A percentile compares a stretch with the other conserved stretches of the same genome.
phyloP scores from a whole-genome alignment of 2,797 vertebrate species.

The Neosalanx taihuensis region DNA sequence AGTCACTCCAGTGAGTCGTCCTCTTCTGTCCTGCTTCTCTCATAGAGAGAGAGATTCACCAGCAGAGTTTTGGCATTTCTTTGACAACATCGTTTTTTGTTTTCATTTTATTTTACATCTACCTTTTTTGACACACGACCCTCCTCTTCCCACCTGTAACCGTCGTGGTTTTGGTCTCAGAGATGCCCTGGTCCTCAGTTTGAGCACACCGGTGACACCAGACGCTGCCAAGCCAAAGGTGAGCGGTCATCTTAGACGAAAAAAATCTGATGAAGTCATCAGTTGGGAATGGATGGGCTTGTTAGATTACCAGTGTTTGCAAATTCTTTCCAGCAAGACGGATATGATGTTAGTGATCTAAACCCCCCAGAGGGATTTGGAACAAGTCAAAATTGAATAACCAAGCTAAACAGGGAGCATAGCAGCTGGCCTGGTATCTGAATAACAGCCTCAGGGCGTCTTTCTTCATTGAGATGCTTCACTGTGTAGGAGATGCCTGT shows the following conservation, averaged over 20 bases:
- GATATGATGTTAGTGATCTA: neutral
- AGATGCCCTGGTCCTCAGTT: neutral
- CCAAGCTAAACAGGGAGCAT: neutral
- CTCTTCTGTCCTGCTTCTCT: neutral
- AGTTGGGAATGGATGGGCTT: neutral
- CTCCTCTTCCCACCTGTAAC: too few species aligned
- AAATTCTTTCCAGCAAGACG: neutral
- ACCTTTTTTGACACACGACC: too few species aligned
- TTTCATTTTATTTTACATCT: too few species aligned
- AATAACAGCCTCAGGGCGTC: neutral
- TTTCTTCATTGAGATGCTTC: neutral
- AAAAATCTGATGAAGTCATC: neutral
- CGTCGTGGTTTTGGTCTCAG: neutral
- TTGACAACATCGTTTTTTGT: too few species aligned
- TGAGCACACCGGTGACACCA: neutral
- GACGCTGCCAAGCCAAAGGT: neutral
- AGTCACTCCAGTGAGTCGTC: neutral
- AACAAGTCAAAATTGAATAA: neutral
- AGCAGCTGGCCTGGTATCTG: neutral
- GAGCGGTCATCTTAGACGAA: neutral
- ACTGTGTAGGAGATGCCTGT: conserved; percentile 26
- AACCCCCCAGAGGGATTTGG: neutral
- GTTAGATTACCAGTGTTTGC: neutral
- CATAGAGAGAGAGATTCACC: too few species aligned
- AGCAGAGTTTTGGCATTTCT: too few species aligned